Evolutionary conservation across 2,113 vertebrate genomes (phyloP), one percentile per base, ranked within the genome.

Genomic region (Triplophysa siluroides): DNA sequence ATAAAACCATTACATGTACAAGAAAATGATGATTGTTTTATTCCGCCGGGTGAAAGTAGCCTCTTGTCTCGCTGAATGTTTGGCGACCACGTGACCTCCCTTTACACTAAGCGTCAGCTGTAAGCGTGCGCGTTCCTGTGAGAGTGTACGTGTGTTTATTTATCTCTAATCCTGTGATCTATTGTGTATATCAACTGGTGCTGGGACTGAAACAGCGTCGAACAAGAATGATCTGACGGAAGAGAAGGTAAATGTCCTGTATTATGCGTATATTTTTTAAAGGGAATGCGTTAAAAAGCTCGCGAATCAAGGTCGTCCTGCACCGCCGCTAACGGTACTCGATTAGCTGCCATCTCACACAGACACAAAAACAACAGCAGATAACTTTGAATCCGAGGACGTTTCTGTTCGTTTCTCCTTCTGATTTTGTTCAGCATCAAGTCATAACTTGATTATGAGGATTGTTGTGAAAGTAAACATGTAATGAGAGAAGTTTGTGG

Each of bases 211-310:
- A 66, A 69, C 43, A 78, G 19, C 76, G 23, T 70, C 38, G 58
- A 45, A 60, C 52, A 45, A 90, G 82, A 83, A 93, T 93, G 92
- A 86, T 88, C 76, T 93, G 88, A 93, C 60, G 79, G 23, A 14
- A 56, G 74, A 80, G 56, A 83, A 85, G 89, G 91, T 93, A 89
- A 88, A 83, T 50, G 23, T 26, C 19, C 13, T 8, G 8, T 0
- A 14, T 1, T 18, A 11, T 45, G 5, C 43, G 11, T 45, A 0
- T 1, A 23, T 41, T 4, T 38, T 26, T 4, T 2, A 43, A 29
- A 21, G 7, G 0, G 16, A 16, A 24, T 65, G 24, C 26, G 78
- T 50, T 65, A 84, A 3, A 54, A 62, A 67, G 72, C 60, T 11
- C 23, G 33, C 24, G 63, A 56, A 56, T 88, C 86, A 89, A 90